Conservation (phyloP, 2,888 invertebrate species). For the Subacronicta megacephala region DNA sequence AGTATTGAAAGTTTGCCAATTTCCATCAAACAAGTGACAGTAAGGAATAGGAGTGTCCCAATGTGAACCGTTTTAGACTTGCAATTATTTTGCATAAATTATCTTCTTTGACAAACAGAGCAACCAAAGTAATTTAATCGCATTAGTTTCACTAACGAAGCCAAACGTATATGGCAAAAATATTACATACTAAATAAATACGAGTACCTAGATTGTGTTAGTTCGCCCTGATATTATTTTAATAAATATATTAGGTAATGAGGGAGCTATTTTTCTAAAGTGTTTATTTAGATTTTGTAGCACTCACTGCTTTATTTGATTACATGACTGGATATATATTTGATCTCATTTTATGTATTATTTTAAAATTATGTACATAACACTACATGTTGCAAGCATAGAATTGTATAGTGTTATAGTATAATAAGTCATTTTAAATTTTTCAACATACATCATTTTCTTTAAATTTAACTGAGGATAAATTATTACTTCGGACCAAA, state of each 20-base stretch:
- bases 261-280: constrained; percentile 63
- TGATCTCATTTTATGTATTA: constrained; percentile 86
- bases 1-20: constrained; percentile 68
- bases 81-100: constrained; percentile 55
- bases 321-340: constrained; percentile 78
- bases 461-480: constrained; percentile 52
- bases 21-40: constrained; percentile 63
- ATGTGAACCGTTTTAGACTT: constrained; percentile 50
- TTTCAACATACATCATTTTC: constrained; percentile 59
- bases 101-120: constrained; percentile 55
- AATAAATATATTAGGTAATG: constrained; percentile 53
- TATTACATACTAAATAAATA: constrained; percentile 48
- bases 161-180: constrained; percentile 50
- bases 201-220: constrained; percentile 44
- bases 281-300: constrained; percentile 66
- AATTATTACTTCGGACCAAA: constrained; percentile 77
- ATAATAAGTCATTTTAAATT: constrained; percentile 55
- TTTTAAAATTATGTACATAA: constrained; percentile 77
- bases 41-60: constrained; percentile 54
- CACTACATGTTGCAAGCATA: constrained; percentile 69
- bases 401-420: constrained; percentile 63
- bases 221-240: constrained; percentile 57
- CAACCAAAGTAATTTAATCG: constrained; percentile 69
- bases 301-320: constrained; percentile 70
- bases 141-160: constrained; percentile 51